Evolutionary conservation across 2,797 vertebrate species (phyloP), one percentile per base, ranked within the genome.

Genomic region (Odontamblyopus lacepedii): DNA sequence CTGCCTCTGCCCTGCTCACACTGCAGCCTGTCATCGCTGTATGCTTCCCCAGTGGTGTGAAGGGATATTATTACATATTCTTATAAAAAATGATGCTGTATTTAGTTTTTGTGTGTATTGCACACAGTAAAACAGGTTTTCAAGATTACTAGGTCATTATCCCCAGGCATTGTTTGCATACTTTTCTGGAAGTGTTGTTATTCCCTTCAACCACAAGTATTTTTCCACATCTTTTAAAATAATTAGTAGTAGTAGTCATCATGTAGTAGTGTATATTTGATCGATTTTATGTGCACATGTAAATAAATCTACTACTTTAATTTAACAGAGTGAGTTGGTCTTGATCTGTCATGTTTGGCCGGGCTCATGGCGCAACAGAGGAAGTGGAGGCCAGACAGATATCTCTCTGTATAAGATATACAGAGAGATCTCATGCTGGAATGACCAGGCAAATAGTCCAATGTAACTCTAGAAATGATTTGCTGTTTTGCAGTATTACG

Each of bases 21-120:
- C 9, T 65, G 27, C 51, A 18, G 35, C 30, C 44, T 26, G 38
- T 69, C 70, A 66, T 50, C 63, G 51, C n/a, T 16, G 23, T 64
- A 26, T 63, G 35, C 11, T 23, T 27, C 11, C 35, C 19, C 23
- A 26, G 35, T 2, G n/a, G n/a, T 7, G n/a, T 13, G 8, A 48
- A 41, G 5, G 4, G 29, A 13, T 65, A 65, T 50, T 50, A 51
- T 66, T 27, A 50, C 15, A 50, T 18, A 51, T 66, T 66, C 12
- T 19, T 51, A 27, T 51, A 7, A 44, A 64, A 23, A 64, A 44
- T 16, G 38, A 26, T n/a, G n/a, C 8, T 66, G 26, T 15, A 13
- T 48, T 48, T 50, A 44, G 12, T 64, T 55, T 53, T 26, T 18
- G n/a, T 51, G 63, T 51, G 35, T 63, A 23, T 29, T 48, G 63